Evolutionary conservation across 2,888 invertebrate genomes (phyloP).

Genomic region (Trachelus troglodyta): DNA sequence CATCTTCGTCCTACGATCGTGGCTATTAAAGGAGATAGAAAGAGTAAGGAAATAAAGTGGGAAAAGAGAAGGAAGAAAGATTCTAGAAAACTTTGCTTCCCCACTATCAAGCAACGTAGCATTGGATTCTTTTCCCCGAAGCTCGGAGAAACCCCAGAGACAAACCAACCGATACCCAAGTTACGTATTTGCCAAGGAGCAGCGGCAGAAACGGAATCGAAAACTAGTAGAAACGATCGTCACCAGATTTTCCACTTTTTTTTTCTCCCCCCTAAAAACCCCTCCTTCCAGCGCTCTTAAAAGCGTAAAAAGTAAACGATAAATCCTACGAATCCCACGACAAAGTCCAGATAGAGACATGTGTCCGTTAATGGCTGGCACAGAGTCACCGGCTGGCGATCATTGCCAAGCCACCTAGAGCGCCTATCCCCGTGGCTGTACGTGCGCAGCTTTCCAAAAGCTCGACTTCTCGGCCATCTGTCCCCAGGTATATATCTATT

Average conservation of each 20-base stretch:
- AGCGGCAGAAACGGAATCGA: not conserved
- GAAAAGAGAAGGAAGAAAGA: not conserved
- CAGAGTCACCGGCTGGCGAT: constrained; percentile 63
- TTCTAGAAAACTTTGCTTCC: not conserved
- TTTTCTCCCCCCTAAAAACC: not conserved
- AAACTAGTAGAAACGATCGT: not conserved
- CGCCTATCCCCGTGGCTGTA: constrained; percentile 51
- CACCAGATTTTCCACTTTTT: not conserved
- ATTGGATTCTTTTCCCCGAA: not conserved
- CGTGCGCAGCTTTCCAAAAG: constrained; percentile 60
- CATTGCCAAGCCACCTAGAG: constrained; percentile 62
- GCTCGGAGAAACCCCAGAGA: not conserved
- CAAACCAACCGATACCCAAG: not conserved
- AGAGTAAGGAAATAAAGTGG: not conserved
- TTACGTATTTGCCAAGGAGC: not conserved
- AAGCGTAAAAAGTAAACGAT: not conserved
- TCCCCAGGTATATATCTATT: constrained; percentile 36
- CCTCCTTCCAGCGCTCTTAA: not conserved
- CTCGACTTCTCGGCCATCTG: constrained; percentile 40
- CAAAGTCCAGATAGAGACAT: constrained; percentile 60
- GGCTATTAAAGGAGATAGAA: not conserved
- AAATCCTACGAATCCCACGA: constrained; percentile 29
- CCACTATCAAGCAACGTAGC: not conserved
- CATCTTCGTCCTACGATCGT: not conserved
- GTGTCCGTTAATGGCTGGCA: constrained; percentile 64